phyloP scores from a whole-genome alignment of 92 coral and sea anemone species.

The Scolanthus callimorphus region DNA sequence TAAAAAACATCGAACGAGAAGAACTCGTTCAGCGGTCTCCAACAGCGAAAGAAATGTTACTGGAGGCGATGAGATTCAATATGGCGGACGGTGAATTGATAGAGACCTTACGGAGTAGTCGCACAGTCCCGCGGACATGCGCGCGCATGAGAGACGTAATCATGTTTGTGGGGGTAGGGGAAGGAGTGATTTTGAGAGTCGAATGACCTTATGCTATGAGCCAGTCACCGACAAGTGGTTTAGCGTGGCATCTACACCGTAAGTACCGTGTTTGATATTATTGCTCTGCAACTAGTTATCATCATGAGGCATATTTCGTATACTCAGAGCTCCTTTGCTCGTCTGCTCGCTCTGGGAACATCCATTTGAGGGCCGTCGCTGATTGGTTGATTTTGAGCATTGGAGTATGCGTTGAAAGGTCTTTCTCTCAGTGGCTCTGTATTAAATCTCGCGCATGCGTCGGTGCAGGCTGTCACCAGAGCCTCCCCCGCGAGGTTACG shows the following conservation, averaged over 20 bases:
- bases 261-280: too few relatives aligned
- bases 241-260: conserved; percentile 58
- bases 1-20: conserved; percentile 51
- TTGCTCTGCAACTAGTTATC: too few relatives aligned
- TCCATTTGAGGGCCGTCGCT: too few relatives aligned
- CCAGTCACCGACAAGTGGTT: conserved; percentile 58
- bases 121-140: conserved; percentile 69
- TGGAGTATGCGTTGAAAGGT: too few relatives aligned
- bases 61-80: conserved; percentile 70
- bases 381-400: too few relatives aligned
- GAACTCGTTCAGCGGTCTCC: conserved; percentile 81
- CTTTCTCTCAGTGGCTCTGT: too few relatives aligned
- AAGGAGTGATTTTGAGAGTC: conserved; percentile 42
- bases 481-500: too few relatives aligned
- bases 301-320: too few relatives aligned
- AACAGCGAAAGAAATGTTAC: conserved; percentile 64
- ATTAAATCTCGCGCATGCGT: too few relatives aligned
- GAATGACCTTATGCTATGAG: conserved; percentile 68
- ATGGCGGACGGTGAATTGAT: conserved; percentile 28
- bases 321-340: too few relatives aligned
- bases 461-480: too few relatives aligned
- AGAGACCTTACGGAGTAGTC: conserved; percentile 41
- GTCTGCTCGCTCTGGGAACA: too few relatives aligned
- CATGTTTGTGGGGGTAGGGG: conserved; percentile 58
- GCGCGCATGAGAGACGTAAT: conserved; percentile 68